Evolutionary conservation across 2,797 vertebrate genomes (phyloP).

Genomic region (Sternarchorhynchus goeldii): DNA sequence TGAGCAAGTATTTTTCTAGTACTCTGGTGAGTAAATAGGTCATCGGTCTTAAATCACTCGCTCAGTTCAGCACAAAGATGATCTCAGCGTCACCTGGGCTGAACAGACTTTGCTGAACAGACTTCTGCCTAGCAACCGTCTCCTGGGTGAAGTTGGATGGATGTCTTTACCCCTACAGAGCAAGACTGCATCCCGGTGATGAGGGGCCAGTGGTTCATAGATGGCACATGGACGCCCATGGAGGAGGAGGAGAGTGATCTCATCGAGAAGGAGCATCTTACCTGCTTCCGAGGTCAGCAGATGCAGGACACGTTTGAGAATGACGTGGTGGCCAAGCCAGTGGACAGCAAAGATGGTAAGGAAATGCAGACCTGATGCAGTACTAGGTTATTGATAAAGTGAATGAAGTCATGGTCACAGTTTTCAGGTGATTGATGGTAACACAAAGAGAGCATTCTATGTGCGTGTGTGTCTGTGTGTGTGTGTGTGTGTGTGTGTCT

Average conservation of each 20-base stretch:
- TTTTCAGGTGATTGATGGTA: background rate
- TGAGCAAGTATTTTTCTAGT: too few species aligned
- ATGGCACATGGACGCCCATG: conserved; percentile 94
- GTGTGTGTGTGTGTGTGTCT: background rate
- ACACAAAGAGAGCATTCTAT: conserved; percentile 33
- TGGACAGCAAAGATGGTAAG: conserved; percentile 98
- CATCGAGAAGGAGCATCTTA: conserved; percentile 92
- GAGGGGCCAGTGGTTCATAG: conserved; percentile 98
- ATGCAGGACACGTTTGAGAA: conserved; percentile 90
- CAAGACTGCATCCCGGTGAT: conserved; percentile 94
- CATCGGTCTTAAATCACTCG: too few species aligned
- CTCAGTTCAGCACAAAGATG: too few species aligned
- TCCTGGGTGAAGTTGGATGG: background rate
- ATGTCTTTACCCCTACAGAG: conserved; percentile 72
- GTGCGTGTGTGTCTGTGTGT: conserved; percentile 16
- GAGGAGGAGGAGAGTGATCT: conserved; percentile 96
- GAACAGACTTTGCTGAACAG: background rate
- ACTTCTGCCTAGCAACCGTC: too few species aligned
- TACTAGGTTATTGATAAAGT: background rate
- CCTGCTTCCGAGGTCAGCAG: conserved; percentile 88
- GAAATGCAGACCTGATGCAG: background rate
- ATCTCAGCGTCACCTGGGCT: too few species aligned
- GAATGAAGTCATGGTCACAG: too few species aligned
- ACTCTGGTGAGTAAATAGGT: too few species aligned
- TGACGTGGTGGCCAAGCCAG: conserved; percentile 85